These are phyloP conservation scores for Diaprepes abbreviatus DNA, from an alignment of 2,888 invertebrate genomes.

Conservation along the genomic window DNA sequence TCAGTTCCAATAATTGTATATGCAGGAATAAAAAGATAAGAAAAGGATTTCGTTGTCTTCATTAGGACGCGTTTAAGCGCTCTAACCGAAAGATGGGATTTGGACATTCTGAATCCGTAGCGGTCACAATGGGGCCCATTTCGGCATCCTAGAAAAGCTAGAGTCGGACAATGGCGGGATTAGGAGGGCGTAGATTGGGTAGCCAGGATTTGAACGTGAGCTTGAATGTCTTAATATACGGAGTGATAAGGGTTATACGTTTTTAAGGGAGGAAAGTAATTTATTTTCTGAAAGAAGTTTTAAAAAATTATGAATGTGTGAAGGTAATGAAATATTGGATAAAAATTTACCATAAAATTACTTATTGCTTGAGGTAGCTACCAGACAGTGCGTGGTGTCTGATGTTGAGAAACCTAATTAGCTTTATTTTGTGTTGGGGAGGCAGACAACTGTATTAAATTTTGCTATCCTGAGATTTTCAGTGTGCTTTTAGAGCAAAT, in stretches of 20 bases:
- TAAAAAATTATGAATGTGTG: too few relatives aligned
- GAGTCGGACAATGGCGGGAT: constrained; percentile 46
- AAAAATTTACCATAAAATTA: too few relatives aligned
- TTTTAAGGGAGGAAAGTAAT: too few relatives aligned
- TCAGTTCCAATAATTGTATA: neutral
- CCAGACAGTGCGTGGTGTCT: too few relatives aligned
- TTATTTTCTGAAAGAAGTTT: too few relatives aligned
- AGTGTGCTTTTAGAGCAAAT: too few relatives aligned
- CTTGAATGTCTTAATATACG: constrained; percentile 34
- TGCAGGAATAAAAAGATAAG: constrained; percentile 28
- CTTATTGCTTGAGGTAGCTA: too few relatives aligned
- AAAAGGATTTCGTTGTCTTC: constrained; percentile 39
- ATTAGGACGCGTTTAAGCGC: constrained; percentile 46
- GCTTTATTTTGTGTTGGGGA: too few relatives aligned
- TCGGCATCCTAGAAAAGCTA: constrained; percentile 47
- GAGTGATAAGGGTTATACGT: neutral
- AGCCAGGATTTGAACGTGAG: constrained; percentile 47
- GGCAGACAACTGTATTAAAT: too few relatives aligned
- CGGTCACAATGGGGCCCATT: constrained; percentile 46
- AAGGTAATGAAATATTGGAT: too few relatives aligned
- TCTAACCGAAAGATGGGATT: constrained; percentile 44
- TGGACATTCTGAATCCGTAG: constrained; percentile 45
- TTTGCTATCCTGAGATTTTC: too few relatives aligned
- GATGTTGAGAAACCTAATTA: too few relatives aligned
- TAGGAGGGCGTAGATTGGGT: constrained; percentile 46